Evolutionary conservation across 2,113 vertebrate species (phyloP).

Genomic region (Corythoichthys intestinalis): DNA sequence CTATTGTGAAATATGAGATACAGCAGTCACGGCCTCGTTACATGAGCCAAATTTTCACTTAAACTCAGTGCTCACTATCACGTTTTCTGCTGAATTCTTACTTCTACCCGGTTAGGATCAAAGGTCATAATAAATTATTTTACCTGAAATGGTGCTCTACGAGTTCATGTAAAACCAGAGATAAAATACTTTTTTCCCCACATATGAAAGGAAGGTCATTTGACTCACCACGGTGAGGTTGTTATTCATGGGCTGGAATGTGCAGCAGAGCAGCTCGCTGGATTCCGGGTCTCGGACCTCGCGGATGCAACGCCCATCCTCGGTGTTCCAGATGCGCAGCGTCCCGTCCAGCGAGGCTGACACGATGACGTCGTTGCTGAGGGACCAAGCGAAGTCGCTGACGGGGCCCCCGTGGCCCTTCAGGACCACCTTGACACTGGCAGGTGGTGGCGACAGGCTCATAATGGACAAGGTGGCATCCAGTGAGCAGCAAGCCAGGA

Average conservation of each 20-base stretch:
- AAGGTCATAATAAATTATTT: no score
- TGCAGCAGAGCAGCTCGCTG: conserved; percentile 88
- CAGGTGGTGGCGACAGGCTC: conserved; percentile 82
- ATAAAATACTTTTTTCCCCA: no score
- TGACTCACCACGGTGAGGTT: conserved; percentile 90
- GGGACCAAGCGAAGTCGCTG: conserved; percentile 91
- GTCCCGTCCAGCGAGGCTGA: conserved; percentile 86
- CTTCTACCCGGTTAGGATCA: no score
- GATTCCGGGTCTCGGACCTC: conserved; percentile 86
- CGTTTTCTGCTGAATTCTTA: no score
- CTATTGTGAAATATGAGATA: no score
- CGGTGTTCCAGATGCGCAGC: conserved; percentile 89
- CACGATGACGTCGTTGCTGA: conserved; percentile 93
- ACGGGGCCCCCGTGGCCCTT: conserved; percentile 82
- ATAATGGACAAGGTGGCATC: conserved; percentile 90
- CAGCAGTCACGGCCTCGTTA: no score
- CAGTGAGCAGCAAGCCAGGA: conserved; percentile 91
- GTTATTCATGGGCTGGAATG: conserved; percentile 95
- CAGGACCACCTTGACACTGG: conserved; percentile 81
- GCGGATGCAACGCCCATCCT: conserved; percentile 87
- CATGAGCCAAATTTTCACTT: no score
- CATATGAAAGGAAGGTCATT: no score
- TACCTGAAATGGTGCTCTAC: no score
- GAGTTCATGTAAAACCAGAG: no score
- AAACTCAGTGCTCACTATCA: no score